A percentile compares a stretch with the other conserved stretches of the same genome.
Evolutionary conservation across 2,888 invertebrate genomes (phyloP).

Genomic region (Megalurothrips usitatus): DNA sequence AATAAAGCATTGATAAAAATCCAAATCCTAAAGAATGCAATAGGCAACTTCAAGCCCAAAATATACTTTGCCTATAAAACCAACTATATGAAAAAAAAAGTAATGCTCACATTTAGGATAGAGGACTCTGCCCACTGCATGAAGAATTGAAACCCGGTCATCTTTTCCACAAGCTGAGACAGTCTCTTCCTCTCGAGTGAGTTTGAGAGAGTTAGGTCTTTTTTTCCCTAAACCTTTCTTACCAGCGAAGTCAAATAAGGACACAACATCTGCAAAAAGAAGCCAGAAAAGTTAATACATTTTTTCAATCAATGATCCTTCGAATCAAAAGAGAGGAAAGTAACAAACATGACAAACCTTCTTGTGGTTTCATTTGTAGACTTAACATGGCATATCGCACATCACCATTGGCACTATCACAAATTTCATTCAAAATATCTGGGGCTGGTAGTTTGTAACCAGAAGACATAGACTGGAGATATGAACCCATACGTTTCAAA

Average conservation of each 20-base stretch:
- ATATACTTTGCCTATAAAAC: background rate
- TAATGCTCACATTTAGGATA: conserved; percentile 5
- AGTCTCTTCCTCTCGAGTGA: background rate
- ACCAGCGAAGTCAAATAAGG: background rate
- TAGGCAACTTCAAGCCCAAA: background rate
- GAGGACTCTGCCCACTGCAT: background rate
- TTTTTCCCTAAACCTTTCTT: background rate
- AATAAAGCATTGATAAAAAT: background rate
- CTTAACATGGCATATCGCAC: conserved; percentile 13
- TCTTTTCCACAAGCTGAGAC: conserved; percentile 7
- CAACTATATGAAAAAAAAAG: background rate
- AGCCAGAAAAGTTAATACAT: background rate
- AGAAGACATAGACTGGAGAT: background rate
- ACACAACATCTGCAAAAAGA: background rate
- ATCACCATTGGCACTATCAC: conserved; percentile 1
- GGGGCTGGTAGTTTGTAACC: background rate
- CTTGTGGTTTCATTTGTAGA: conserved; percentile 14
- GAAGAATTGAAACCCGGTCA: background rate
- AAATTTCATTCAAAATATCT: background rate
- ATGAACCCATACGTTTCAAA: background rate
- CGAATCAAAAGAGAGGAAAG: background rate
- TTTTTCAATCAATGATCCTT: background rate
- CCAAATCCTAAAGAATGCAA: too few species aligned
- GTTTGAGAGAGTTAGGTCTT: background rate
- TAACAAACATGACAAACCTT: background rate